These are phyloP conservation scores for Cryptus viduatorius DNA, from an alignment of 2,888 invertebrate species.

Conservation along the genomic window DNA sequence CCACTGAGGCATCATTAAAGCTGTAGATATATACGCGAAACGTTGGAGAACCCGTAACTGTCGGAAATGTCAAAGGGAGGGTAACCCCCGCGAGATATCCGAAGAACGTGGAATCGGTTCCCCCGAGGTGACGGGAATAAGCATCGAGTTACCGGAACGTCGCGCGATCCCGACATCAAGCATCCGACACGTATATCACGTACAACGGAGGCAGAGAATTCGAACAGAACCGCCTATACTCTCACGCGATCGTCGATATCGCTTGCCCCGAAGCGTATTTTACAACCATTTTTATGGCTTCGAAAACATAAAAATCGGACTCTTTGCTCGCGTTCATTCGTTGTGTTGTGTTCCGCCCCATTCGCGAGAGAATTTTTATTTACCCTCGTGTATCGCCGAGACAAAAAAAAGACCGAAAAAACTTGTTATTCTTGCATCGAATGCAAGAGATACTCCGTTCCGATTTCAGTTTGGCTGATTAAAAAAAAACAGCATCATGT, in stretches of 20 bases:
- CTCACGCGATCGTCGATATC: constrained; percentile 16
- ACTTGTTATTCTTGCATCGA: not conserved
- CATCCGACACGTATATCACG: constrained; percentile 21
- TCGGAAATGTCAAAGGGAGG: constrained; percentile 31
- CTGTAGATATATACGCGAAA: not conserved
- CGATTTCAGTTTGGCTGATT: too few species aligned
- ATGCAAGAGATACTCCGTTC: too few species aligned
- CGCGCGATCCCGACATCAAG: not conserved
- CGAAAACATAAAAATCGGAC: constrained; percentile 17
- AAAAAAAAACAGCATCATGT: too few species aligned
- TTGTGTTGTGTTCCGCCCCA: not conserved
- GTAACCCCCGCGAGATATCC: not conserved
- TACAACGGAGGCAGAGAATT: constrained; percentile 4
- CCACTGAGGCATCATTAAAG: constrained; percentile 5
- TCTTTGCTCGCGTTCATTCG: not conserved
- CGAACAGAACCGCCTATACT: constrained; percentile 7
- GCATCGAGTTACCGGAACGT: constrained; percentile 20
- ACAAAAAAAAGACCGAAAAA: not conserved
- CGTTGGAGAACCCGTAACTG: not conserved
- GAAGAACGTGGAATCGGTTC: constrained; percentile 16
- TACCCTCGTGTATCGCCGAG: not conserved
- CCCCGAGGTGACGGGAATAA: constrained; percentile 22
- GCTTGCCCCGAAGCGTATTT: constrained; percentile 27
- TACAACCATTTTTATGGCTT: constrained; percentile 24
- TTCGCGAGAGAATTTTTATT: constrained; percentile 17